Conservation (phyloP, 2,113 vertebrate genomes). For the Setophaga petechia region DNA sequence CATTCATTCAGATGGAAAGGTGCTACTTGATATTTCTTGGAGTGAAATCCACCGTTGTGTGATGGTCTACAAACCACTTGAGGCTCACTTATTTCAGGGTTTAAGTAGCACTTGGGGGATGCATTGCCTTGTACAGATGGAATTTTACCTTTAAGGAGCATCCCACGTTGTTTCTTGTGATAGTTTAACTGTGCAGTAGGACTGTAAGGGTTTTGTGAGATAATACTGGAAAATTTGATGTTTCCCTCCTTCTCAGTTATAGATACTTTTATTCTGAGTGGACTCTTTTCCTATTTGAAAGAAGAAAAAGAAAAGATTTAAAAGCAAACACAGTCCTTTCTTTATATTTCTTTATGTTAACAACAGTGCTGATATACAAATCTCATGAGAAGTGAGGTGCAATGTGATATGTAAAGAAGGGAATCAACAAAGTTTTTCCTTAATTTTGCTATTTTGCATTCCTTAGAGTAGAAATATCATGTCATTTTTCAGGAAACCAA, state of each 20-base stretch:
- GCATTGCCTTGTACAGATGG: neutral
- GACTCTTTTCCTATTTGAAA: neutral
- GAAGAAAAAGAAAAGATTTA: neutral
- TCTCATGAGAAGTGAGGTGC: neutral
- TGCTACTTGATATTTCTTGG: neutral
- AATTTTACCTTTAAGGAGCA: neutral
- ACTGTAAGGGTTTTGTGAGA: neutral
- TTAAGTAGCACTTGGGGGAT: slow-evolving; percentile 27
- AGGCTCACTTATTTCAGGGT: slow-evolving; percentile 22
- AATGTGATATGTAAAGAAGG: neutral
- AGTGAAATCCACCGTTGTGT: neutral
- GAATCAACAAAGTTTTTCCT: neutral
- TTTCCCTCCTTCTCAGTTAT: neutral
- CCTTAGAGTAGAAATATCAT: neutral
- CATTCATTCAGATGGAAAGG: neutral
- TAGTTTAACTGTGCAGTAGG: neutral
- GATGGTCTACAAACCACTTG: neutral
- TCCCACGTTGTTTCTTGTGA: neutral
- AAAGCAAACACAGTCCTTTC: neutral
- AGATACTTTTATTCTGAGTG: neutral
- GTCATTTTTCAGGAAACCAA: neutral
- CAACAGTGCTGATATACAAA: neutral
- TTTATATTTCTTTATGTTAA: neutral
- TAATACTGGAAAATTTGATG: neutral
- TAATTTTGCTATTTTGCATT: neutral